Evolutionary conservation across 2,888 invertebrate genomes (phyloP), one percentile per base, ranked within the genome.

Genomic region (Drosophila prostipennis): DNA sequence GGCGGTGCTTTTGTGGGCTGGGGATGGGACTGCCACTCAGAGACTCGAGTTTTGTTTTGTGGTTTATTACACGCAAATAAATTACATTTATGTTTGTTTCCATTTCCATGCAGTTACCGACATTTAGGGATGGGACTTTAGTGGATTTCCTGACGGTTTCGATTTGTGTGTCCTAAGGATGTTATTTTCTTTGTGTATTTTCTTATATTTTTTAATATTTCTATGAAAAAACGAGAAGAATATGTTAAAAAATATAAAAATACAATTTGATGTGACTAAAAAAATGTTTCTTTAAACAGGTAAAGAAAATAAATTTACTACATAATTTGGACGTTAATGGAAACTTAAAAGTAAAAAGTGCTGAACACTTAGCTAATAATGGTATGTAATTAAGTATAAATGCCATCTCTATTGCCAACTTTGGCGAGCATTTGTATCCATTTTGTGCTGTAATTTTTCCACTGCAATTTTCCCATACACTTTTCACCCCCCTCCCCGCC

Each of bases 51-150:
- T 87, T 79, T 80, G 72, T 69, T 79, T 78, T 88, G 89, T 77
- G 89, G 89, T 84, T 89, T 88, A 88, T 89, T 84, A 84, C 79
- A 87, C 87, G 89, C 84, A 87, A 84, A 84, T 89, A 88, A 88
- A 84, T 84, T 88, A 81, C 72, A 87, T 87, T 84, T 77, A 77
- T 84, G 87, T 78, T 87, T 78, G 81, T 75, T 80, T 73, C 74
- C 85, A 78, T 76, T 84, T 68, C 58, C 78, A 42, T 51, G 69
- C 68, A 68, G 45, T 68, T 8, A 29, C 8, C 56, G 51, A n/a
- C 3, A 4, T 7, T 32, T 45, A 39, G 36, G 29, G 69, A 65
- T 65, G 64, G 16, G 16, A 68, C 8, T 16, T 6, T 1, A 6
- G 2, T 1, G 2, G 1, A 59, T 26, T n/a, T 57, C 1, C 23